Evolutionary conservation across 1,140 invertebrate genomes (phyloP), one percentile per base, ranked within the genome.

Genomic region (Cataglyphis hispanica): DNA sequence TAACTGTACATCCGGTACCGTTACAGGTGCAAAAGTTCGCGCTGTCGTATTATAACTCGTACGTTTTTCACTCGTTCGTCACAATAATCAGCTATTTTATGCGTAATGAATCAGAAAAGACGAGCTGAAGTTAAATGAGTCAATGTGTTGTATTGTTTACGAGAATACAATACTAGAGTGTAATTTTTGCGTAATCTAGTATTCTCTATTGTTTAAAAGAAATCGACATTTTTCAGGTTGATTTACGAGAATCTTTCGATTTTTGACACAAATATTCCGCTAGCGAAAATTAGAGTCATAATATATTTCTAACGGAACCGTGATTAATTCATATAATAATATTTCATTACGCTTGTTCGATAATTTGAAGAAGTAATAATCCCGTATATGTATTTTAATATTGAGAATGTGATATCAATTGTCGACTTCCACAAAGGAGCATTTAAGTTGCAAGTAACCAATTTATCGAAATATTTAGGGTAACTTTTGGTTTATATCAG

Each of bases 1-100:
- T 78, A 85, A 87, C 86, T 58, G 86, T 85, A 87, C 13, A n/a
- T 2, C 4, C 40, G n/a, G 53, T 61, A 69, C 87, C 83, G 86
- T 89, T 88, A 80, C 22, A 40, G 37, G 37, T 60, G 58, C 40
- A 74, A 87, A 85, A 34, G 72, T 77, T 84, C 63, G 16, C 58
- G 56, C 46, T 81, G 66, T 66, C 27, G 40, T 50, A 19, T 67
- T 40, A 58, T 6, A 70, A n/a, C 13, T 43, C n/a, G 27, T 63
- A 27, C 25, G 11, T 81, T 70, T 80, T 80, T 53, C 16, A 31
- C 34, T 27, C 46, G 25, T 10, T 53, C 19, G 11, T 72, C 46
- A 31, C 7, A 34, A 53, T 8, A 53, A 70, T 31, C n/a, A n/a
- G 11, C 43, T 25, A 56, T 69, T 40, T 27, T 58, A 34, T 31